A percentile compares a stretch with the other conserved stretches of the same genome.
phyloP scores from a whole-genome alignment of 2,888 invertebrate species.

The Mesochorus sp. region DNA sequence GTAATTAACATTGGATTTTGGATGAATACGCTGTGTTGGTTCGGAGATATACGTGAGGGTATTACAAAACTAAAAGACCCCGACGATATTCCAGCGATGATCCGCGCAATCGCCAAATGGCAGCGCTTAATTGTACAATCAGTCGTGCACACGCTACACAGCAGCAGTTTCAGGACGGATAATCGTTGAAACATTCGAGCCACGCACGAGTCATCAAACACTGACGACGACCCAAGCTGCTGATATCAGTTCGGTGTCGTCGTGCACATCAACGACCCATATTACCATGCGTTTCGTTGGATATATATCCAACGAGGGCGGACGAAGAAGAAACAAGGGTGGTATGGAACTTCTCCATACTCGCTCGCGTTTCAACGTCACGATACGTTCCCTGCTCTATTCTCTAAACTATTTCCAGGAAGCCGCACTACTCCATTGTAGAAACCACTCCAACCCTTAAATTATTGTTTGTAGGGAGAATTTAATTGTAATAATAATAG shows the following conservation, averaged over 20 bases:
- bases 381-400: not conserved
- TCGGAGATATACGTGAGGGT: conserved; percentile 49
- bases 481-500: no score
- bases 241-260: conserved; percentile 35
- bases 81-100: conserved; percentile 36
- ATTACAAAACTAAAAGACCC: conserved; percentile 14
- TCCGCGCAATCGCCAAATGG: conserved; percentile 43
- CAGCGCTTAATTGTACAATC: conserved; percentile 52
- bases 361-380: not conserved
- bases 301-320: conserved; percentile 10
- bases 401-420: no score
- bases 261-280: conserved; percentile 61
- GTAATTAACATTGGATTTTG: conserved; percentile 32
- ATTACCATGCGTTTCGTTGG: conserved; percentile 51
- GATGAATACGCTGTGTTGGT: conserved; percentile 21
- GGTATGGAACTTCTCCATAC: not conserved
- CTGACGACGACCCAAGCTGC: conserved; percentile 53
- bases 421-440: no score
- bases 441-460: no score
- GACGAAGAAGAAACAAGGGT: conserved; percentile 30
- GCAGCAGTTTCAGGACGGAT: conserved; percentile 29
- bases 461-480: no score
- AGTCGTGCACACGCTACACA: conserved; percentile 48
- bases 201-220: conserved; percentile 72
- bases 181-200: conserved; percentile 65